Base-by-base conservation (phyloP, 2,113 vertebrate genomes). In the Willisornis vidua region DNA sequence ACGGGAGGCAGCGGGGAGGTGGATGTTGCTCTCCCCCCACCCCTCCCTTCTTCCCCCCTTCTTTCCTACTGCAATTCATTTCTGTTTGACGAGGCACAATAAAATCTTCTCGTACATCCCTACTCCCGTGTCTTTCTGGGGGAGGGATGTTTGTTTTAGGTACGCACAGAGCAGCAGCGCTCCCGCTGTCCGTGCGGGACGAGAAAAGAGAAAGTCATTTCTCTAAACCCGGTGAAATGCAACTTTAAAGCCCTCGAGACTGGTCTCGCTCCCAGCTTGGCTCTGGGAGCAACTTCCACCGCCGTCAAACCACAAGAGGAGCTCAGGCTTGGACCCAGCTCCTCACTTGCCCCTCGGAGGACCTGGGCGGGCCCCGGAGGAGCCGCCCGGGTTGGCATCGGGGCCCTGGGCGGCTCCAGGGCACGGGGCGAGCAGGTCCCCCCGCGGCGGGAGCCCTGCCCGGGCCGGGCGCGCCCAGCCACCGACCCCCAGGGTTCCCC, bases 71-170 rank as follows among this genome's bases (percentile, higher is more conserved):
- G 85, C 61, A 65, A 52, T 82, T 79, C 31, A 26, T 83, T 90
- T 76, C 66, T 94, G 62, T 82, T 85, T 76, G 90, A 79, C 45
- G 72, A 94, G 46, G 49, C 66, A 65, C 78, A 94, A 93, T 94
- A 95, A 94, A 94, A 82, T 65, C 82, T 78, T 55, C 85, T 28
- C 8, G 66, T 57, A 63, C 52, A 57, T 63, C 43, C 48, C 65
- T n/a, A 51, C 61, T 71, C 78, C 57, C 17, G 85, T 85, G 90
- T 91, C 77, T 81, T 75, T 55, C 74, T 78, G 41, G 77, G 65
- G 7, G n/a, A 54, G 46, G 57, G 33, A 54, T 71, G 72, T 85
- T 93, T 90, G 51, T 39, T 86, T 89, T 77, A 57, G 63, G 80
- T 61, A 52, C 46, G n/a, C 61, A 26, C 46, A 6, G 80, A 66